Conservation (phyloP, 2,113 vertebrate species). For the Murina feae region DNA sequence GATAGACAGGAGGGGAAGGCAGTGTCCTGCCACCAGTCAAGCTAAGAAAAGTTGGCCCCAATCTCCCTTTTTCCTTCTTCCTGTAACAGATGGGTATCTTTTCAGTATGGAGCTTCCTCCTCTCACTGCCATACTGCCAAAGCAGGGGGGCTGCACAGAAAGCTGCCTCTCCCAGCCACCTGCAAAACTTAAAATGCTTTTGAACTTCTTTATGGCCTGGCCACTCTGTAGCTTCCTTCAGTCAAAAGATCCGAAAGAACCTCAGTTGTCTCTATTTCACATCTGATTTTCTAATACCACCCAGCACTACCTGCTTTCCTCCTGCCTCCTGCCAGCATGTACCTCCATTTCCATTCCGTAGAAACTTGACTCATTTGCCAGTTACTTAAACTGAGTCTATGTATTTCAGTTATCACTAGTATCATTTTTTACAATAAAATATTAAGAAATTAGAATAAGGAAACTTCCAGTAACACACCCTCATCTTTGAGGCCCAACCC, state of each 20-base stretch:
- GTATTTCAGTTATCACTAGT: not conserved
- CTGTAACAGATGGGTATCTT: not conserved
- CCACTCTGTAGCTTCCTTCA: not conserved
- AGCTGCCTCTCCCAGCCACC: not conserved
- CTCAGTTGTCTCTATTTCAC: not conserved
- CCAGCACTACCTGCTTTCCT: not conserved
- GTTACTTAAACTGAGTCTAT: not conserved
- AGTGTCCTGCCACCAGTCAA: too few species aligned
- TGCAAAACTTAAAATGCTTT: not conserved
- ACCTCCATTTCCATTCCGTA: not conserved
- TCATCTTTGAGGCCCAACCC: not conserved
- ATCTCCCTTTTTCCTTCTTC: not conserved
- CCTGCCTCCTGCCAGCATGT: not conserved
- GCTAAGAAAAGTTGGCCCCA: not conserved
- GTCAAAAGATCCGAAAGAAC: not conserved
- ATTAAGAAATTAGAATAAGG: not conserved
- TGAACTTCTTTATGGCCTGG: not conserved
- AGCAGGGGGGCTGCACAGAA: not conserved
- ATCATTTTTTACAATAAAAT: not conserved
- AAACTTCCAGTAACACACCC: not conserved
- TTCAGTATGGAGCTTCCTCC: not conserved
- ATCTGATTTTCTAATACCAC: not conserved
- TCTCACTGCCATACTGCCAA: not conserved
- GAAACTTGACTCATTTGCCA: not conserved
- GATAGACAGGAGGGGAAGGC: not conserved